A percentile compares a stretch with the other conserved stretches of the same genome.
Conservation (phyloP, 92 coral and sea anemone genomes). For the Palythoa grandis region DNA sequence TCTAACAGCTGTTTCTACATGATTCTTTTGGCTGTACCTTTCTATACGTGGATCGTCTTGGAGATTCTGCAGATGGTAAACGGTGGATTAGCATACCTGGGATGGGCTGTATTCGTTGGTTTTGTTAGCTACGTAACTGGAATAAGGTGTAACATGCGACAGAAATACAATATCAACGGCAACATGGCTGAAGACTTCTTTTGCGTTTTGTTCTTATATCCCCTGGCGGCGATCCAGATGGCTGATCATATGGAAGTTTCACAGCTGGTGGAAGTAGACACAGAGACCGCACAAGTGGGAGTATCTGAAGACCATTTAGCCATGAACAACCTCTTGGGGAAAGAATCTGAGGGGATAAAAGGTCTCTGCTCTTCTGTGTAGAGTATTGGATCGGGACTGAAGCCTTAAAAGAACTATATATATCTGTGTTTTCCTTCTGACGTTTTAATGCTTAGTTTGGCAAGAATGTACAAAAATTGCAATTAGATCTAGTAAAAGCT, state of each 20-base stretch:
- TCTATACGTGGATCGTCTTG: constrained; percentile 66
- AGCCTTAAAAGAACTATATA: not conserved
- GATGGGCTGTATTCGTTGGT: constrained; percentile 70
- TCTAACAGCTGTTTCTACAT: constrained; percentile 53
- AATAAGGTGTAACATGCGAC: constrained; percentile 72
- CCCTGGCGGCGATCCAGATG: not conserved
- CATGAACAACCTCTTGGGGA: not conserved
- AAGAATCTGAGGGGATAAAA: not conserved
- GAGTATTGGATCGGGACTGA: not conserved
- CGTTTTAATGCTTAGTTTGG: too few species aligned
- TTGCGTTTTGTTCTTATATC: not conserved
- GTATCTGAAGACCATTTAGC: not conserved
- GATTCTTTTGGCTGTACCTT: constrained; percentile 63
- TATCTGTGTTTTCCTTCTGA: too few species aligned
- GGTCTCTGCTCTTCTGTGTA: not conserved
- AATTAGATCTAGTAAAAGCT: too few species aligned
- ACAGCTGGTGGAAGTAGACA: not conserved
- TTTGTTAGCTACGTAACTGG: constrained; percentile 74
- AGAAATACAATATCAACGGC: constrained; percentile 76
- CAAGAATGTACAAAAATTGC: too few species aligned
- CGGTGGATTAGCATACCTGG: constrained; percentile 66
- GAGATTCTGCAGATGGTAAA: constrained; percentile 60
- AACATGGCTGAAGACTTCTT: constrained; percentile 78
- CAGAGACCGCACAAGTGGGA: not conserved
- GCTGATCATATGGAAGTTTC: constrained; percentile 1